Evolutionary conservation across 2,888 invertebrate genomes (phyloP).

Genomic region (Esperia sulphurella): DNA sequence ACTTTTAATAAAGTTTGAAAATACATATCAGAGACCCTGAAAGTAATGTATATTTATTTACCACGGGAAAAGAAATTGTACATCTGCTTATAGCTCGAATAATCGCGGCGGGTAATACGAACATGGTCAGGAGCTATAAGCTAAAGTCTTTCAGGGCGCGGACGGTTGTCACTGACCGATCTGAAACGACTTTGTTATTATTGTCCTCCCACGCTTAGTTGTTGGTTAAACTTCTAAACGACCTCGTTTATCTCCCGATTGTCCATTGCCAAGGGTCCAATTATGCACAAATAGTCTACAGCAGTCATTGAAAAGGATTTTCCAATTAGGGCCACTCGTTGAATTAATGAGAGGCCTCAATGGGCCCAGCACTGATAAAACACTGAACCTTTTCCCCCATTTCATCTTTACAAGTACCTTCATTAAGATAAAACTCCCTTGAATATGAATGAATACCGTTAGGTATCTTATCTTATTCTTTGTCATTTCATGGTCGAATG

Average conservation of each 20-base stretch:
- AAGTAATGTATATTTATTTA: too few species aligned
- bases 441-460: conserved; percentile 20
- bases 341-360: conserved; percentile 53
- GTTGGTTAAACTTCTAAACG: conserved; percentile 25
- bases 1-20: too few species aligned
- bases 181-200: background rate
- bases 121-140: too few species aligned
- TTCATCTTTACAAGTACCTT: conserved; percentile 34
- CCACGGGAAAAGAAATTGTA: too few species aligned
- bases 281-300: conserved; percentile 51
- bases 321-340: conserved; percentile 53
- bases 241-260: conserved; percentile 46
- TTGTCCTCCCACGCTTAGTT: conserved; percentile 22
- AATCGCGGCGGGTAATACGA: too few species aligned
- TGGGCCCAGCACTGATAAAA: conserved; percentile 46
- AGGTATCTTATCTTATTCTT: conserved; percentile 21
- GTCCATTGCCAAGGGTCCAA: conserved; percentile 54
- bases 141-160: too few species aligned
- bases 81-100: too few species aligned
- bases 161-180: too few species aligned
- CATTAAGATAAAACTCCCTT: conserved; percentile 29
- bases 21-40: too few species aligned
- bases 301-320: conserved; percentile 57
- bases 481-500: conserved; percentile 3
- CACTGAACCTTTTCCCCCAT: conserved; percentile 40